These are phyloP conservation scores for Tetrapedia diversipes DNA, from an alignment of 2,888 invertebrate species.

Conservation along the genomic window DNA sequence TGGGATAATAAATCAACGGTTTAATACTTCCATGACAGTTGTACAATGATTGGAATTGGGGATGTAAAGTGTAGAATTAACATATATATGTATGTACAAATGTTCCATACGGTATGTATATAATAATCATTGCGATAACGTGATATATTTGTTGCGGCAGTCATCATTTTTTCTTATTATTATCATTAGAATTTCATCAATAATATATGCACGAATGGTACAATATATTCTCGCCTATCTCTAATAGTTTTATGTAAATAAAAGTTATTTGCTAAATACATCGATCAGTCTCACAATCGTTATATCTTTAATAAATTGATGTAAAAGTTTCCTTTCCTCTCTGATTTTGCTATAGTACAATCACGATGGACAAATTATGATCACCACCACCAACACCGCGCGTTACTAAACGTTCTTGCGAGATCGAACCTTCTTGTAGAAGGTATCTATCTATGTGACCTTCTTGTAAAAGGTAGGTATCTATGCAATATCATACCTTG, in stretches of 20 bases:
- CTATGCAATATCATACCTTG: slow-evolving; percentile 14
- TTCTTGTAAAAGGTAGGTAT: slow-evolving; percentile 22
- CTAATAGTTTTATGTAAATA: slow-evolving; percentile 79
- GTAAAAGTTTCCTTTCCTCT: slow-evolving; percentile 51
- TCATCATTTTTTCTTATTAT: slow-evolving; percentile 70
- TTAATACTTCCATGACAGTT: slow-evolving; percentile 51
- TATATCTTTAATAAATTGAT: slow-evolving; percentile 69
- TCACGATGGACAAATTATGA: slow-evolving; percentile 23
- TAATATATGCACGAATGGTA: slow-evolving; percentile 69
- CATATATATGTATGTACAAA: slow-evolving; percentile 57
- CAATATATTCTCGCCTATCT: slow-evolving; percentile 69
- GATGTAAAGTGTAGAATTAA: slow-evolving; percentile 69
- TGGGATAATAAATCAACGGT: slow-evolving; percentile 42
- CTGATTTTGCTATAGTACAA: slow-evolving; percentile 29
- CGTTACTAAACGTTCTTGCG: slow-evolving; percentile 46
- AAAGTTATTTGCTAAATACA: slow-evolving; percentile 80
- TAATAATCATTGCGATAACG: slow-evolving; percentile 77
- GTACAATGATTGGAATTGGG: slow-evolving; percentile 70
- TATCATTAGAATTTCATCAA: slow-evolving; percentile 69
- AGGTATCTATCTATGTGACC: no score
- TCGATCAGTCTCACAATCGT: slow-evolving; percentile 83
- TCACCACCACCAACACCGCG: background rate
- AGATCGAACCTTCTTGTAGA: slow-evolving; percentile 46
- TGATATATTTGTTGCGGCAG: slow-evolving; percentile 81
- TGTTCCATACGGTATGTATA: slow-evolving; percentile 42